Percentiles rank a stretch among this genome's conserved stretches.
Conservation (phyloP, 2,113 vertebrate species). For the Bettongia penicillata region DNA sequence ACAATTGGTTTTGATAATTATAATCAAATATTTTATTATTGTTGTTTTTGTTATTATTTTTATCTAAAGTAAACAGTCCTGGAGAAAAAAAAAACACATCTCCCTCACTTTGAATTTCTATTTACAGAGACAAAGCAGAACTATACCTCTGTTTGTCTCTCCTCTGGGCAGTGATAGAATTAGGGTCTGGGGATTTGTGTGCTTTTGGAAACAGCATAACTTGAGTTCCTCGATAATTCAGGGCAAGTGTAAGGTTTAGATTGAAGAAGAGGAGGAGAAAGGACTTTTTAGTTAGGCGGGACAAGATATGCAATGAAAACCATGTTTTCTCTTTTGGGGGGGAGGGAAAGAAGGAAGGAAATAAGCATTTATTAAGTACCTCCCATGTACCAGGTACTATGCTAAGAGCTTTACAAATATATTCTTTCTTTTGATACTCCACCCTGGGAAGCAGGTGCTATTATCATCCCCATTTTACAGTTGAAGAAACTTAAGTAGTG, state of each 20-base stretch:
- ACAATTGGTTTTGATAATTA: background rate
- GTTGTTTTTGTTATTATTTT: background rate
- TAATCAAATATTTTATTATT: background rate
- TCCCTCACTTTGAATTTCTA: background rate
- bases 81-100: background rate
- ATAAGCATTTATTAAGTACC: background rate
- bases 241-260: background rate
- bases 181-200: background rate
- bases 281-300: background rate
- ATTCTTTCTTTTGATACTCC: background rate
- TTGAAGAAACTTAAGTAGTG: background rate
- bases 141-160: conserved; percentile 9
- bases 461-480: background rate
- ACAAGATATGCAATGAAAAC: background rate
- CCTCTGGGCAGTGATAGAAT: fast-evolving
- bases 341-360: background rate
- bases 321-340: background rate
- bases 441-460: background rate
- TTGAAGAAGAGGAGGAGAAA: background rate
- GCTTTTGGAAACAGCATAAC: background rate
- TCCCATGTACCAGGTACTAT: background rate
- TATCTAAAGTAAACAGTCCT: background rate
- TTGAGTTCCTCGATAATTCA: background rate
- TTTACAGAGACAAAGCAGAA: background rate
- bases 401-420: background rate